Evolutionary conservation across 2,113 vertebrate species (phyloP), one percentile per base, ranked within the genome.

Genomic region (Poecile atricapillus): DNA sequence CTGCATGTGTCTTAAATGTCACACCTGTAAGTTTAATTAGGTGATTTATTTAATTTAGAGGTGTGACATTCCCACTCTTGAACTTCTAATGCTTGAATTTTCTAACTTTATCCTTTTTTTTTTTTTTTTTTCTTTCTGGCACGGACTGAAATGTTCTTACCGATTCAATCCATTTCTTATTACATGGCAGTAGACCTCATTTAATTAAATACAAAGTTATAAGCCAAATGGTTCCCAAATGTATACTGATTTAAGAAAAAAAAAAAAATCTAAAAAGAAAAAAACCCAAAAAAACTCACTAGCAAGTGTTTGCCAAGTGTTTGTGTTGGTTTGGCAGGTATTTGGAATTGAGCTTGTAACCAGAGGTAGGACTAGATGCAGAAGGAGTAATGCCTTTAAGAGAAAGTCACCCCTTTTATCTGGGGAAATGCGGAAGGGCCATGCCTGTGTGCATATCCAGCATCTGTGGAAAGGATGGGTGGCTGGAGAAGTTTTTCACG

Each of bases 161-260:
- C 6, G 13, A 62, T 88, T 75, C 89, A 93, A 93, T 94, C 90
- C 44, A 83, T 90, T 95, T 88, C 83, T 92, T 96, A 97, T 95
- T 96, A 91, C 91, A 87, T 95, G 73, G 85, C 93, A 92, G 89
- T 80, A 87, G 93, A 87, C 55, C 70, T 95, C 83, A 94, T 96
- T 95, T 96, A 97, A 96, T 97, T 95, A 97, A 97, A 96, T 82
- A 59, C 89, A 73, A 81, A 86, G 95, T 94, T 94, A 60, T 94
- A 96, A 95, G 93, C 83, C 59, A 83, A 94, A 96, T 87, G 46
- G 87, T 78, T 94, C 95, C 96, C 96, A 95, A 97, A 94, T 89
- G 97, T 85, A 53, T 84, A 69, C 63, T 74, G 25, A 73, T 93
- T 89, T 80, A 65, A 27, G 41, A 56, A 77, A 56, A 76, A 83